Evolutionary conservation across 2,113 vertebrate genomes (phyloP).

Genomic region (Opisthocomus hoazin): DNA sequence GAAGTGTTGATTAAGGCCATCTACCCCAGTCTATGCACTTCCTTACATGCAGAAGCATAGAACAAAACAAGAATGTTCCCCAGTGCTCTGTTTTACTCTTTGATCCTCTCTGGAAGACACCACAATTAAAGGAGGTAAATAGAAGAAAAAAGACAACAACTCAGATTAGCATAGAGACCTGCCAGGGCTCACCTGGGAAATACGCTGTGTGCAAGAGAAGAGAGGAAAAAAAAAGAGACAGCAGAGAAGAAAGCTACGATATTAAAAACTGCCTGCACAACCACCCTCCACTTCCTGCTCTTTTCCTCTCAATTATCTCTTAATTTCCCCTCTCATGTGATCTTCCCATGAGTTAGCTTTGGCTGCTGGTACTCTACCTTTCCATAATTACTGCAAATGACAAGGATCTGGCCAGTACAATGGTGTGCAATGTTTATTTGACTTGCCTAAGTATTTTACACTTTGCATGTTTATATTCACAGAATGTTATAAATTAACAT

Average conservation of each 20-base stretch:
- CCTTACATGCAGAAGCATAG: neutral
- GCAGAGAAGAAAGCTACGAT: neutral
- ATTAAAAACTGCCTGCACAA: neutral
- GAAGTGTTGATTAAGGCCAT: neutral
- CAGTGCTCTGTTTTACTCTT: neutral
- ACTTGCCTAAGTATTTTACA: neutral
- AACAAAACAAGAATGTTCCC: neutral
- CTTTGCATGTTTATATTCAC: neutral
- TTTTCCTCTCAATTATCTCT: neutral
- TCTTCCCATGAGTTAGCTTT: neutral
- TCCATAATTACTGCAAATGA: neutral
- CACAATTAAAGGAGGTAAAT: neutral
- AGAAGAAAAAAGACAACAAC: neutral
- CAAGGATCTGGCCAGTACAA: neutral
- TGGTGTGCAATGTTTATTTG: neutral
- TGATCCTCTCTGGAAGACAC: neutral
- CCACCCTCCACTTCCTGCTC: neutral
- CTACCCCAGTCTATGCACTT: neutral
- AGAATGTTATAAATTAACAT: neutral
- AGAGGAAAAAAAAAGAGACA: neutral
- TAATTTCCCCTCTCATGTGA: neutral
- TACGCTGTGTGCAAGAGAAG: neutral
- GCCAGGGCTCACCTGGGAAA: constrained; percentile 19
- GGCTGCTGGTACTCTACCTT: neutral
- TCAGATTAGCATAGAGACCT: neutral